Base-by-base conservation (phyloP, 2,113 vertebrate species). In the Grantiella picta region DNA sequence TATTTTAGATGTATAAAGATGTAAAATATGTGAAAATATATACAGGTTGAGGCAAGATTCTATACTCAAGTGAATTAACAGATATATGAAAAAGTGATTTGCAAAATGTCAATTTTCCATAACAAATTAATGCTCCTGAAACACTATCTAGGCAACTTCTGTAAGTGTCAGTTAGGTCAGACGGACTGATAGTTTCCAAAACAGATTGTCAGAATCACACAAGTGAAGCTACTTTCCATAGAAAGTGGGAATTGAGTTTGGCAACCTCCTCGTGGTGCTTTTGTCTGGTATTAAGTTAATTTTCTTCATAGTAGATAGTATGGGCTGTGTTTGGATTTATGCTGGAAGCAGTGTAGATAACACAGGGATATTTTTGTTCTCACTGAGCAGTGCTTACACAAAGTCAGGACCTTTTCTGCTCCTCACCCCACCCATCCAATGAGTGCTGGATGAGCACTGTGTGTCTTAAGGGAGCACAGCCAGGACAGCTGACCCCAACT, bases 351-450 rank as follows among this genome's bases (percentile, higher is more conserved):
- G 20, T 47, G 40, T 8, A 11, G 47, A 27, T 23, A 61, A 35
- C 21, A 54, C 15, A 13, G 21, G 17, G 24, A 15, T 35, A 7
- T 12, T 89, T 68, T 60, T 47, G 9, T 19, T 35, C 9, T 68
- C 0, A 0, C 29, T 75, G 38, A n/a, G n/a, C 53, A 21, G 24
- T 5, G 11, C 16, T 75, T 29, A 22, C 9, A 25, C n/a, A 11
- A 40, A 68, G 9, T 40, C 54, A 12, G 68, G 20, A 8, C 16
- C 13, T 53, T 60, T 60, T 53, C 45, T 44, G 9, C 33, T 75
- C 15, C 60, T 27, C 44, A 15, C 42, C 9, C 31, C 50, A 44
- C 13, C 36, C 33, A 15, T 44, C 15, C 19, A 27, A 33, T 2
- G 8, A 16, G 59, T 50, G 50, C 22, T 50, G 31, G 59, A 22